phyloP scores from a whole-genome alignment of 2,888 invertebrate genomes.

The Drosophila atripex region DNA sequence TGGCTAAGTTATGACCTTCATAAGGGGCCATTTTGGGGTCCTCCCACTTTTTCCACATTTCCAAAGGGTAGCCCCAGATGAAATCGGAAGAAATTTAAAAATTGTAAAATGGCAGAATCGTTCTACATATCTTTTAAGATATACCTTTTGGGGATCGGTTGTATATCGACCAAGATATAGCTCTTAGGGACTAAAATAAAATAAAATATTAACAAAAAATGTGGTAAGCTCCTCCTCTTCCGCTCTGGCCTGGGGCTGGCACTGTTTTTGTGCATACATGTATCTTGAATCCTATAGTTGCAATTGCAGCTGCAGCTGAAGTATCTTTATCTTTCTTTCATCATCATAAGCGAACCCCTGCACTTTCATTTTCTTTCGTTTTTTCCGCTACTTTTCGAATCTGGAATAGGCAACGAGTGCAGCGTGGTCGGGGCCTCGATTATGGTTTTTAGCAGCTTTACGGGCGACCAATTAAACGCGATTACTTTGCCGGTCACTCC shows the following conservation, averaged over 20 bases:
- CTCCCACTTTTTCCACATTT: background rate
- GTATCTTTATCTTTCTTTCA: conserved; percentile 25
- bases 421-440: conserved; percentile 31
- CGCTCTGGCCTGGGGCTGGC: background rate
- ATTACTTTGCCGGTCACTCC: conserved; percentile 70
- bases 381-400: conserved; percentile 58
- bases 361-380: conserved; percentile 67
- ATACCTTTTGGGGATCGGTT: background rate
- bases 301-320: conserved; percentile 25
- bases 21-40: no score
- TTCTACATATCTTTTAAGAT: background rate
- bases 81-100: no score
- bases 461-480: conserved; percentile 67
- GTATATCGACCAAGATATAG: background rate
- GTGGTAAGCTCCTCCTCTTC: background rate
- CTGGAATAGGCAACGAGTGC: conserved; percentile 38
- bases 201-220: background rate
- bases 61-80: no score
- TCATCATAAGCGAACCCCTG: conserved; percentile 14
- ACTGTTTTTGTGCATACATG: background rate
- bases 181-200: background rate
- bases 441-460: conserved; percentile 47
- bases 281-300: conserved; percentile 6
- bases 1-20: no score
- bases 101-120: no score